Evolutionary conservation across 2,797 vertebrate species (phyloP).

Genomic region (Aulostomus chinensis): DNA sequence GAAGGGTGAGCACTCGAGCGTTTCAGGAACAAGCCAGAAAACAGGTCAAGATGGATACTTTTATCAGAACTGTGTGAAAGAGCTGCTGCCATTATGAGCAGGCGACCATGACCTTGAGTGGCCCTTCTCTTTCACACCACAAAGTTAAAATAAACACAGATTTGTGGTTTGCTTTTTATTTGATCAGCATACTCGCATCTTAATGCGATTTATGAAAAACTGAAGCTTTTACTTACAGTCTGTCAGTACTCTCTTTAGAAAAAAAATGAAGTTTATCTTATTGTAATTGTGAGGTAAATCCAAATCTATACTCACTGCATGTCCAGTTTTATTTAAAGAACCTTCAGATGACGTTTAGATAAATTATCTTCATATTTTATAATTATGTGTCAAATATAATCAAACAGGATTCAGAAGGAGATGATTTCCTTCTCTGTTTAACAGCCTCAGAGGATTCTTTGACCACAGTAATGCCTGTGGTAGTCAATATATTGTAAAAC

Average conservation of each 20-base stretch:
- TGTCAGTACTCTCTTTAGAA: background rate
- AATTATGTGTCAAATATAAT: too few species aligned
- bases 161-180: conserved; percentile 1
- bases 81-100: conserved; percentile 16
- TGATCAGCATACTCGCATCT: background rate
- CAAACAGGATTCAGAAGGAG: too few species aligned
- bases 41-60: conserved; percentile 19
- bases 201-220: conserved; percentile 11
- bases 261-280: background rate
- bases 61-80: conserved; percentile 19
- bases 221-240: background rate
- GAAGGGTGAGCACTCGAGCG: conserved; percentile 86
- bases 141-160: conserved; percentile 10
- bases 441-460: too few species aligned
- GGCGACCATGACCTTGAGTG: conserved; percentile 9
- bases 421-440: too few species aligned
- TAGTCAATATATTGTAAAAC: too few species aligned
- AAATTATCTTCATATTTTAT: too few species aligned
- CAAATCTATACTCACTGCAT: too few species aligned
- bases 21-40: conserved; percentile 25
- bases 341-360: too few species aligned
- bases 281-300: too few species aligned
- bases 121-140: conserved; percentile 9
- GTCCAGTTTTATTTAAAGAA: too few species aligned
- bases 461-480: too few species aligned